These are phyloP conservation scores for Gnathonemus echidnorhynchus DNA, from an alignment of 2,113 vertebrate species.

Conservation along the genomic window DNA sequence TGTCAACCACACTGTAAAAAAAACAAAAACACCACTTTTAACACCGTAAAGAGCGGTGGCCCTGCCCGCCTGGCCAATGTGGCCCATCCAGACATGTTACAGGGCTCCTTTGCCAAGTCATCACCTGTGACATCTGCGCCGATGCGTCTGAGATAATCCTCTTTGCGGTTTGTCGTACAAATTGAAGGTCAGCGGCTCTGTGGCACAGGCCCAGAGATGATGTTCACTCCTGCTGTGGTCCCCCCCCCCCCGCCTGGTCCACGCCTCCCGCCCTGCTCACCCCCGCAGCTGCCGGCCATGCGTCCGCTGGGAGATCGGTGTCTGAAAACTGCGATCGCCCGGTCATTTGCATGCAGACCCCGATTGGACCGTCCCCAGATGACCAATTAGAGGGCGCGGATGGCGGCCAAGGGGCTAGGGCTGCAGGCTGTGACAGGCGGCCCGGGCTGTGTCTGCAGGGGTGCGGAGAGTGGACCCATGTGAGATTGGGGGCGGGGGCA, in stretches of 20 bases:
- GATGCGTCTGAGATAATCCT: conserved; percentile 67
- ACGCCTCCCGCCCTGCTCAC: conserved; percentile 54
- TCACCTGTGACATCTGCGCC: conserved; percentile 70
- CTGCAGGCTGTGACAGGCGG: conserved; percentile 93
- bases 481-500: background rate
- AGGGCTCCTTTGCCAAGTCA: conserved; percentile 41
- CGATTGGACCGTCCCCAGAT: conserved; percentile 99
- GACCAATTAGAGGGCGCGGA: conserved; percentile 99
- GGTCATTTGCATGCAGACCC: conserved; percentile 99
- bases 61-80: background rate
- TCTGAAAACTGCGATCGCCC: conserved; percentile 99
- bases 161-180: conserved; percentile 77
- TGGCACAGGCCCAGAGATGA: conserved; percentile 72
- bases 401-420: conserved; percentile 79
- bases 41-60: background rate
- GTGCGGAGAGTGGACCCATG: conserved; percentile 44
- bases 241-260: conserved; percentile 20
- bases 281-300: conserved; percentile 61
- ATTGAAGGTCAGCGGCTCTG: conserved; percentile 79
- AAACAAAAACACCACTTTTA: background rate
- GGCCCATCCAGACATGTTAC: conserved; percentile 51
- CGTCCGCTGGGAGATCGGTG: conserved; percentile 81
- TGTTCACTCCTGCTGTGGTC: conserved; percentile 56
- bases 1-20: background rate
- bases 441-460: conserved; percentile 41